phyloP scores from a whole-genome alignment of 2,113 vertebrate species.

The Garra rufa region DNA sequence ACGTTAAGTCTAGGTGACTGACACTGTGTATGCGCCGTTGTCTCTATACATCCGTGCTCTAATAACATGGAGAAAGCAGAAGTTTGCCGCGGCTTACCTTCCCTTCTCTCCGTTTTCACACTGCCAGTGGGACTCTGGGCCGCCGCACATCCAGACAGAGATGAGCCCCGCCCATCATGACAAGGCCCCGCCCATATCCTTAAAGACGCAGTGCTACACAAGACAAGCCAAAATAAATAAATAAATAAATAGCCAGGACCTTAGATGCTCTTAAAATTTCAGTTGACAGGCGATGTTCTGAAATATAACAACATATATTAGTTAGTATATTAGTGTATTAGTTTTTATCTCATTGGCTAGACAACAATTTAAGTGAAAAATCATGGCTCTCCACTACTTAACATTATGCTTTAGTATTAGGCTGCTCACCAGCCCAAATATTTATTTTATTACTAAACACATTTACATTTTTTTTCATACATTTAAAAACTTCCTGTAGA shows the following conservation, averaged over 20 bases:
- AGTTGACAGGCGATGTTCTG: background rate
- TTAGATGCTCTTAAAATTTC: background rate
- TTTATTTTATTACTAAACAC: background rate
- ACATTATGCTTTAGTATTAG: background rate
- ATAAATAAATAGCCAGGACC: no score
- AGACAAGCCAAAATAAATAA: no score
- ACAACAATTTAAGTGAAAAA: background rate
- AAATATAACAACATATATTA: background rate
- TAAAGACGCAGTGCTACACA: constrained; percentile 7
- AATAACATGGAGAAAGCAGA: background rate
- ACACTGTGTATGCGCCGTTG: background rate
- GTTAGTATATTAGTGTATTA: no score
- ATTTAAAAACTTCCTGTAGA: background rate
- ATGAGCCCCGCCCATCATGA: background rate
- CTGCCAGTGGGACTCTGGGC: background rate
- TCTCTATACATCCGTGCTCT: background rate
- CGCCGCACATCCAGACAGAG: background rate
- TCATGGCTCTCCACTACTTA: background rate
- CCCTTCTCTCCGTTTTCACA: background rate
- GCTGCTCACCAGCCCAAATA: background rate
- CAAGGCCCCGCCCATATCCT: background rate
- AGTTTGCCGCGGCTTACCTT: constrained; percentile 20
- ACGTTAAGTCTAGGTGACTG: background rate
- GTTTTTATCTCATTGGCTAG: no score
- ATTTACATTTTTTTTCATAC: background rate